Conservation (phyloP, 2,888 invertebrate genomes). For the Liopterus haemorrhoidalis region DNA sequence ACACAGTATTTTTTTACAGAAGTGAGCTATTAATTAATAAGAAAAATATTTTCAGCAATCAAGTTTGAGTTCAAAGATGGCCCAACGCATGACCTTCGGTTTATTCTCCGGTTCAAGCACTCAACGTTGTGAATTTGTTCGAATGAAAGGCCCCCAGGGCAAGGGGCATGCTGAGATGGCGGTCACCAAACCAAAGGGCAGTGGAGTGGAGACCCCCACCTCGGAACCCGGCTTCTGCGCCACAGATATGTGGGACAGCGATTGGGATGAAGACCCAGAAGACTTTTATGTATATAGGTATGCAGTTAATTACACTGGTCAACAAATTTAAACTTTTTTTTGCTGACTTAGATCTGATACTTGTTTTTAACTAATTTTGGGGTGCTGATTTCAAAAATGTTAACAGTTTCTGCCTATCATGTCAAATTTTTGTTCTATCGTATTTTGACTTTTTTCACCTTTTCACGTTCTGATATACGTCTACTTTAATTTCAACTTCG, state of each 20-base stretch:
- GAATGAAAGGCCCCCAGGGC: slow-evolving; percentile 95
- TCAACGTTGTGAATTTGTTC: slow-evolving; percentile 93
- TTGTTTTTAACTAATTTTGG: too few relatives aligned
- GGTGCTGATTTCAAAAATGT: too few relatives aligned
- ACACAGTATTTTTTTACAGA: too few relatives aligned
- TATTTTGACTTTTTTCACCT: too few relatives aligned
- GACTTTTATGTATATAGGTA: slow-evolving; percentile 74
- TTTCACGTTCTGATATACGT: too few relatives aligned
- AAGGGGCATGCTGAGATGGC: slow-evolving; percentile 98
- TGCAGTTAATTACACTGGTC: too few relatives aligned
- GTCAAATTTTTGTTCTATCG: too few relatives aligned
- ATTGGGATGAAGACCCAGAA: slow-evolving; percentile 83
- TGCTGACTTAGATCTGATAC: too few relatives aligned
- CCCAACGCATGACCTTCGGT: slow-evolving; percentile 92
- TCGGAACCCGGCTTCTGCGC: slow-evolving; percentile 80
- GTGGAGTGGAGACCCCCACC: slow-evolving; percentile 90
- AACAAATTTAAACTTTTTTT: too few relatives aligned
- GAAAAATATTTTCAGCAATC: slow-evolving; percentile 77
- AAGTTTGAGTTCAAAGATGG: slow-evolving; percentile 88
- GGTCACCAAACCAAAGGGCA: slow-evolving; percentile 84
- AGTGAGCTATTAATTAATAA: slow-evolving; percentile 16
- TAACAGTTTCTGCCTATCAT: too few relatives aligned
- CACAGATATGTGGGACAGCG: slow-evolving; percentile 83
- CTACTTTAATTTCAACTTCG: too few relatives aligned
- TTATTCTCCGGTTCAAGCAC: slow-evolving; percentile 68